Base-by-base conservation (phyloP, 2,888 invertebrate species). In the Perdita meconis region DNA sequence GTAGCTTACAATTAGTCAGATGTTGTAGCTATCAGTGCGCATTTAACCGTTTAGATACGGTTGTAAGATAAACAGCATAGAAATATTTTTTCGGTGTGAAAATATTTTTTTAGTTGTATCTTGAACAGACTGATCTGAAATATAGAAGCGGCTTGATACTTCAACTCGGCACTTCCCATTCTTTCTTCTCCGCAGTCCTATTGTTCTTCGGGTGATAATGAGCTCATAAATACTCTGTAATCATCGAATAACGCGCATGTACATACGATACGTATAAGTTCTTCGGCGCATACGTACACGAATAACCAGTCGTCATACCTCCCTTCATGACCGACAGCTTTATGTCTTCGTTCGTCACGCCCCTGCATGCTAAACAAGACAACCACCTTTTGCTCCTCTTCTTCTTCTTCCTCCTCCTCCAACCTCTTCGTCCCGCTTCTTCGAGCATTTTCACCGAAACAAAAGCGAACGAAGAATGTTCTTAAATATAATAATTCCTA, bases 171-270 rank as follows among this genome's bases (percentile, higher is more conserved):
- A 22, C 34, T 56, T 73, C 30, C 22, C 24, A 55, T 55, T 24
- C 55, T 72, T 67, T 66, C 38, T 71, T 42, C 42, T 10, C 36
- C 53, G 42, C 59, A 24, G n/a, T 51, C 22, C 67, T 40, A 61
- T 69, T 77, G 66, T 82, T 76, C 78, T 57, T 57, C 36, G 36
- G 51, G 83, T 78, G 78, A 85, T 86, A 88, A 88, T 85, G 83
- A 87, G 81, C 78, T 82, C 84, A 78, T 87, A 86, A 88, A 87
- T 86, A 86, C 70, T 71, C 70, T 44, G 82, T 80, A 87, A 87
- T 88, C 87, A 87, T 87, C 84, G 79, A 70, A 73, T 71, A 80
- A 60, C 72, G 36, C 75, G 34, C 57, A 63, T 59, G 30, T 59
- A n/a, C n/a, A n/a, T 73, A 71, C 76, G 80, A 61, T 82, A 68